A percentile compares a stretch with the other conserved stretches of the same genome.
phyloP scores from a whole-genome alignment of 2,113 vertebrate species.

The Neogobius melanostomus region DNA sequence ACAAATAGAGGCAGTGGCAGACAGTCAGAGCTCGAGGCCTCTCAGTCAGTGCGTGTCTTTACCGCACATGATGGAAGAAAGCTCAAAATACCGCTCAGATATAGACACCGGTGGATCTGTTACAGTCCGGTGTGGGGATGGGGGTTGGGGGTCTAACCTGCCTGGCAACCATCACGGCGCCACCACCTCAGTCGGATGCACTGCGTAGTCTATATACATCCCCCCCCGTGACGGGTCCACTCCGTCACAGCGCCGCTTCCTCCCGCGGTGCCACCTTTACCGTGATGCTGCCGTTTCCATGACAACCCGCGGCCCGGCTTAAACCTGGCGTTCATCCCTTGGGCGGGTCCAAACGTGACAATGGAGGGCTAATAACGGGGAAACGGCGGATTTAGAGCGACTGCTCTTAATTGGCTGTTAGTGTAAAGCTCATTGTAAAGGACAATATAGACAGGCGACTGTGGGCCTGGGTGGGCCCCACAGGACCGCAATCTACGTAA shows the following conservation, averaged over 20 bases:
- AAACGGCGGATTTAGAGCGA: not conserved
- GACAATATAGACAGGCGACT: slow-evolving; percentile 1
- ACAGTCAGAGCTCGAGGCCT: slow-evolving; percentile 34
- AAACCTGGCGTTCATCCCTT: slow-evolving; percentile 35
- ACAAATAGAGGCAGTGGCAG: slow-evolving; percentile 55
- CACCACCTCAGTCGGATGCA: slow-evolving; percentile 45
- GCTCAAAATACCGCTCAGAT: slow-evolving; percentile 34
- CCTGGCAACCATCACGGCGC: slow-evolving; percentile 64
- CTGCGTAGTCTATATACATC: not conserved
- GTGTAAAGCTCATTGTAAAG: slow-evolving; percentile 14
- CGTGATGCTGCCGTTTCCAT: slow-evolving; percentile 72
- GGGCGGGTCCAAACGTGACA: slow-evolving; percentile 59
- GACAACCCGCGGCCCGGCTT: slow-evolving; percentile 60
- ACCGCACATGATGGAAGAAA: slow-evolving; percentile 33
- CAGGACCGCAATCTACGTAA: not conserved
- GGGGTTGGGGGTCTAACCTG: slow-evolving; percentile 60
- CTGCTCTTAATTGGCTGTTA: not conserved
- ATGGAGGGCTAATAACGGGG: slow-evolving; percentile 17
- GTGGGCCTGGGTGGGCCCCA: slow-evolving; percentile 45
- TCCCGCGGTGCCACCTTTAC: slow-evolving; percentile 20
- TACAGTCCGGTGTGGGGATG: slow-evolving; percentile 19
- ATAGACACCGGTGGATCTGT: slow-evolving; percentile 38
- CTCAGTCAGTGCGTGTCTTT: slow-evolving; percentile 6
- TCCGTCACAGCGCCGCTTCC: slow-evolving; percentile 24
- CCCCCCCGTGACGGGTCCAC: slow-evolving; percentile 27